phyloP scores from a whole-genome alignment of 2,797 vertebrate species.

The Kryptopterus vitreolus region DNA sequence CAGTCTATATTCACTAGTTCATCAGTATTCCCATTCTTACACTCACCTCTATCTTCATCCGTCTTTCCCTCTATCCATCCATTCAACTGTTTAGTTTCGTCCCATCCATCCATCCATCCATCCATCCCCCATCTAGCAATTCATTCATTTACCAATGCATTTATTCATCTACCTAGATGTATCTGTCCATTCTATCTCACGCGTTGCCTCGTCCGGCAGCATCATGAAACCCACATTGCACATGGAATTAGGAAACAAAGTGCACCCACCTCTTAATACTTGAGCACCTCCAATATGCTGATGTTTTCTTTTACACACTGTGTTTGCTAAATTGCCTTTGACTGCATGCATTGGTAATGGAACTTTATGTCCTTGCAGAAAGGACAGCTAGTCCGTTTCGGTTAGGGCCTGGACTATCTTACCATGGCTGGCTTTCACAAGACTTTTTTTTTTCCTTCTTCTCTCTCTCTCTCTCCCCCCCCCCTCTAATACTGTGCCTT shows the following conservation, averaged over 20 bases:
- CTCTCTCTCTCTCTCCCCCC: too few species aligned
- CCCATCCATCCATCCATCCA: slow-evolving; percentile 17
- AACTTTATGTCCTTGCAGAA: slow-evolving; percentile 99
- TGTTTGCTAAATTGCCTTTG: slow-evolving; percentile 99
- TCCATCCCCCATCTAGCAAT: neutral
- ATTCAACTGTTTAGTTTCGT: too few species aligned
- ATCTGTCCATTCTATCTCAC: slow-evolving; percentile 14
- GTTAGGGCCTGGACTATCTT: slow-evolving; percentile 91
- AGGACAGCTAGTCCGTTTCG: slow-evolving; percentile 96
- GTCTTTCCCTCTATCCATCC: neutral
- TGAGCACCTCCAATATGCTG: slow-evolving; percentile 90
- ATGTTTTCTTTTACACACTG: slow-evolving; percentile 93
- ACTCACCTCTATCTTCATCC: neutral
- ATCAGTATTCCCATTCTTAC: too few species aligned
- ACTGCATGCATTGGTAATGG: slow-evolving; percentile 99
- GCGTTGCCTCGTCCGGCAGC: slow-evolving; percentile 39
- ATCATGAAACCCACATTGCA: slow-evolving; percentile 67
- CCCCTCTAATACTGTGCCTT: slow-evolving; percentile 75
- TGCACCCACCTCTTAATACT: slow-evolving; percentile 74
- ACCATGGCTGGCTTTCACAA: slow-evolving; percentile 75
- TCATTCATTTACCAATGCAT: slow-evolving; percentile 2
- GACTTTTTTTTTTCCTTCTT: too few species aligned
- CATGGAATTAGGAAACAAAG: slow-evolving; percentile 77
- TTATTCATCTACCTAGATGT: slow-evolving; percentile 25
- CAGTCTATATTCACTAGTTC: neutral